These are phyloP conservation scores for Heterochromis multidens DNA, from an alignment of 2,113 vertebrate species.

Conservation along the genomic window DNA sequence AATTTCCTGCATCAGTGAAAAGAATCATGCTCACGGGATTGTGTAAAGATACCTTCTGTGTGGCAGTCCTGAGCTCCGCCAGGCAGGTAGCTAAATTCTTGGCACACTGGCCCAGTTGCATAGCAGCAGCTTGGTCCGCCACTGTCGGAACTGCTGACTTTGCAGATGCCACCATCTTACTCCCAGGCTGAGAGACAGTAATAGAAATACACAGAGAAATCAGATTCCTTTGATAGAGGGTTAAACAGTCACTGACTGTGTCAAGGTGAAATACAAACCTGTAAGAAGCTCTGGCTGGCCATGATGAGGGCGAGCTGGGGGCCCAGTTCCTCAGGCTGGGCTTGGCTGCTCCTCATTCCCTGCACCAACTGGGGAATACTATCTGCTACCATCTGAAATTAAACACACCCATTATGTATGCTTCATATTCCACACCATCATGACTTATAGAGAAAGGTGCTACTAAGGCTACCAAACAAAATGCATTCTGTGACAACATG, in stretches of 20 bases:
- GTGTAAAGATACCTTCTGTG: conserved; percentile 85
- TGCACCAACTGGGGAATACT: conserved; percentile 96
- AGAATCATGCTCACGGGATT: background rate
- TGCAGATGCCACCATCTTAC: conserved; percentile 95
- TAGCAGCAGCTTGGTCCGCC: conserved; percentile 93
- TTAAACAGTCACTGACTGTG: background rate
- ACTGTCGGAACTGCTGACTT: conserved; percentile 96
- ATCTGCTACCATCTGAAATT: conserved; percentile 87
- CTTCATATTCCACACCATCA: background rate
- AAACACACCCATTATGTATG: background rate
- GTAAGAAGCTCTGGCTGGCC: conserved; percentile 96
- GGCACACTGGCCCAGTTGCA: conserved; percentile 96
- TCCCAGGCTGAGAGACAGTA: conserved; percentile 82
- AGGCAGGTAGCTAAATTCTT: conserved; percentile 97
- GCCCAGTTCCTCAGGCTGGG: conserved; percentile 91
- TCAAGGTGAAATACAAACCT: conserved; percentile 72
- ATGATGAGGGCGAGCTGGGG: conserved; percentile 93
- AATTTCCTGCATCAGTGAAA: background rate
- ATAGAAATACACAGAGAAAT: conserved; percentile 11
- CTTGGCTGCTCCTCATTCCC: conserved; percentile 93
- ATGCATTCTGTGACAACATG: background rate
- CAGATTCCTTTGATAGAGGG: background rate
- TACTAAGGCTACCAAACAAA: background rate
- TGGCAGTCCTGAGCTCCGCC: conserved; percentile 90
- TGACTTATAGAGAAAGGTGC: background rate